Base-by-base conservation (phyloP, 2,888 invertebrate species). In the Drosophila kokeensis region DNA sequence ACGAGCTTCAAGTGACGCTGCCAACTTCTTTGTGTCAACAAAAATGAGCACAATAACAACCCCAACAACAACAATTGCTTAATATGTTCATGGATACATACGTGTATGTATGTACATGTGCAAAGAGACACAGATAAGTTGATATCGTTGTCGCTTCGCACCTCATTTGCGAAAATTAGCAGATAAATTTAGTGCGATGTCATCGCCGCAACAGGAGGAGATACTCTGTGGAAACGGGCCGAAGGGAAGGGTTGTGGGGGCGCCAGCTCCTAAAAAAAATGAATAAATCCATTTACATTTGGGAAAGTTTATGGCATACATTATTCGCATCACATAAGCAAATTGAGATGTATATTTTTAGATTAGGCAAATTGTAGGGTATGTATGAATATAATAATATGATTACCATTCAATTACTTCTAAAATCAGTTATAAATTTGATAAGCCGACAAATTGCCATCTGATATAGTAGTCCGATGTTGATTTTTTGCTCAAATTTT, bases 141-240 rank as follows among this genome's bases (percentile, higher is more conserved):
- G 61, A 68, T 60, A 69, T 57, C 45, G 52, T 21, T 57, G 58
- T 30, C 40, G 50, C 45, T 79, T 87, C 79, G 49, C 83, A 72
- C 79, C 67, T 68, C 34, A 73, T 34, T 81, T 87, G 87, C 45
- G 83, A 87, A 77, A 87, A 84, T 83, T 85, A 76, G 48, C 79
- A 73, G 50, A 13, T 52, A 24, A 50, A 38, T 34, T 60, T 59
- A 68, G 13, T 66, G 67, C 68, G 36, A 55, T 65, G 74, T 70
- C 78, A 77, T 77, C 59, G 38, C n/a, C 40, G 11, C 11, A 42
- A 49, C 27, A 54, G 40, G 13, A 32, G 21, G 30, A 13, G 24
- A 18, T 7, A 21, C 24, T 10, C 27, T n/a, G 30, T 13, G 38
- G 21, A 2, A 2, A 24, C 30, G 11, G 8, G 24, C 42, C 11